Percentiles rank a stretch among this genome's conserved stretches.
phyloP scores from a whole-genome alignment of 1,140 invertebrate genomes.

The Belonocnema kinseyi region DNA sequence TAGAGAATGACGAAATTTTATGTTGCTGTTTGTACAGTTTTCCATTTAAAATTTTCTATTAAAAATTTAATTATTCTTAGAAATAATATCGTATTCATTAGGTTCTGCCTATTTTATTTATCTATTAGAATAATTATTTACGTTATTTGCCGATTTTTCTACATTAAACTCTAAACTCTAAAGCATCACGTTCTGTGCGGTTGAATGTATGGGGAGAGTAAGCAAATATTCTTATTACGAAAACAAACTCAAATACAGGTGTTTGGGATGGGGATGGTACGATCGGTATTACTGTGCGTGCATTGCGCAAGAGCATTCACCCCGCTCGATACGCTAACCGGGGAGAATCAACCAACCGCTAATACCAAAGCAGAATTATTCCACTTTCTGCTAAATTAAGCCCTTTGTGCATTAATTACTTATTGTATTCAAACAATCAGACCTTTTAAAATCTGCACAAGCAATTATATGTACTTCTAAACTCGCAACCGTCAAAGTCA shows the following conservation, averaged over 20 bases:
- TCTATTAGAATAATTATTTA: not conserved
- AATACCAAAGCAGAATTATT: conserved; percentile 46
- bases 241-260: conserved; percentile 21
- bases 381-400: conserved; percentile 21
- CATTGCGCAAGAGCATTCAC: conserved; percentile 75
- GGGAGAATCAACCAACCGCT: conserved; percentile 50
- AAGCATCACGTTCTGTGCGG: too few species aligned
- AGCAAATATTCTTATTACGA: conserved; percentile 16
- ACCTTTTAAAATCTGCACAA: too few species aligned
- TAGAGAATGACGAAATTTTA: not conserved
- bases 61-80: too few species aligned
- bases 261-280: conserved; percentile 30
- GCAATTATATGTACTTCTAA: not conserved
- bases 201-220: not conserved
- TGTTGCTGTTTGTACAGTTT: not conserved
- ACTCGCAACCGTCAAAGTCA: not conserved
- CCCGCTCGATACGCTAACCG: conserved; percentile 69
- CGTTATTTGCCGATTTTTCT: not conserved
- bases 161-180: not conserved
- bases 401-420: conserved; percentile 7
- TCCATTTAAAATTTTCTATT: too few species aligned
- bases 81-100: too few species aligned
- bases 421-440: not conserved
- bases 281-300: conserved; percentile 64
- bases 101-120: too few species aligned